Conservation (phyloP, 2,888 invertebrate species). For the Miltochrista miniata region DNA sequence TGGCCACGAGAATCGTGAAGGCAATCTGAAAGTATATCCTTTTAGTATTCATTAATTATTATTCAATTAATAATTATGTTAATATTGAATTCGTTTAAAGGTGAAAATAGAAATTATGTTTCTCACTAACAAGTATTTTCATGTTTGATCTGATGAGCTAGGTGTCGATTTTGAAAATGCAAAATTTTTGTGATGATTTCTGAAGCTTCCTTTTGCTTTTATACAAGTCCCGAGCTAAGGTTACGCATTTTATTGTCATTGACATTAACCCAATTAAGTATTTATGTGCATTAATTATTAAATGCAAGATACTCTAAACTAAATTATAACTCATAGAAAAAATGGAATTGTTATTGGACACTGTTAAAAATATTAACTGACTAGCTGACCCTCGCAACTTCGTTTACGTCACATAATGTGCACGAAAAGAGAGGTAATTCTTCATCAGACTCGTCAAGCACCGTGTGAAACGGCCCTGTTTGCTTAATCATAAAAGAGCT, state of each 20-base stretch:
- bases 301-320: constrained; percentile 29
- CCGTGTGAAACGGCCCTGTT: too few relatives aligned
- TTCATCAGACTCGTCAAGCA: too few relatives aligned
- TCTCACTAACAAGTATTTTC: constrained; percentile 57
- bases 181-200: constrained; percentile 25
- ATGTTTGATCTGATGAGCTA: constrained; percentile 39
- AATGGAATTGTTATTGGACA: background rate
- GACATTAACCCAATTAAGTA: constrained; percentile 53
- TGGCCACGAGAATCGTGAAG: constrained; percentile 59
- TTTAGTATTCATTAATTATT: too few relatives aligned
- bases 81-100: background rate
- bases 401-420: too few relatives aligned
- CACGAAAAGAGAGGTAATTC: too few relatives aligned
- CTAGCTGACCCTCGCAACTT: too few relatives aligned
- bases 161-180: constrained; percentile 23
- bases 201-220: constrained; percentile 45
- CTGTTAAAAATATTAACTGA: too few relatives aligned
- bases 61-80: background rate
- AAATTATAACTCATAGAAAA: constrained; percentile 8
- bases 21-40: constrained; percentile 41
- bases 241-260: constrained; percentile 63
- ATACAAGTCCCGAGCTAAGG: constrained; percentile 45
- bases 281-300: constrained; percentile 45
- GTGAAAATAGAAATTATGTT: background rate
- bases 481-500: too few relatives aligned